Conservation (phyloP, 1,140 invertebrate species). For the Onthophagus taurus region DNA sequence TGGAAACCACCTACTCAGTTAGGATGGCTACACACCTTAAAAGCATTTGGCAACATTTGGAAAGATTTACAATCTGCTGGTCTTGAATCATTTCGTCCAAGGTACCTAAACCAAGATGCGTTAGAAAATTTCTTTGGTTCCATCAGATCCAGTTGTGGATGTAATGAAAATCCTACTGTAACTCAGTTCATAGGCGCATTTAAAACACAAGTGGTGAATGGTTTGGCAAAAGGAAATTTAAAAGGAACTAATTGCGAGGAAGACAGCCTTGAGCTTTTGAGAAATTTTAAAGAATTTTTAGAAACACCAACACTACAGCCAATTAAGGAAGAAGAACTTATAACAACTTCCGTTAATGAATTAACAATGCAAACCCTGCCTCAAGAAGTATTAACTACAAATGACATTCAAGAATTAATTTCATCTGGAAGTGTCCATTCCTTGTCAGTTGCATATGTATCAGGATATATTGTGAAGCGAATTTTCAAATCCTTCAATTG, state of each 20-base stretch:
- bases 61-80: not conserved
- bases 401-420: too few species aligned
- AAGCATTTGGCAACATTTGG: conserved; percentile 15
- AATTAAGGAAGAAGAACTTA: too few species aligned
- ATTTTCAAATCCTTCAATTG: too few species aligned
- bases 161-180: conserved; percentile 17
- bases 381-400: too few species aligned
- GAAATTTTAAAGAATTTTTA: conserved; percentile 16
- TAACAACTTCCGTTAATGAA: too few species aligned
- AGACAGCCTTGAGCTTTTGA: conserved; percentile 11
- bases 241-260: conserved; percentile 15
- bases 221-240: conserved; percentile 6
- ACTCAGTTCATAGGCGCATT: conserved; percentile 16
- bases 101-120: conserved; percentile 14
- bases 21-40: conserved; percentile 12
- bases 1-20: conserved; percentile 12
- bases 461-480: too few species aligned
- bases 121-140: conserved; percentile 19
- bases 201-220: conserved; percentile 20
- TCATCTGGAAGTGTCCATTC: too few species aligned
- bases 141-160: conserved; percentile 15
- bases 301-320: too few species aligned
- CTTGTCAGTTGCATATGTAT: too few species aligned
- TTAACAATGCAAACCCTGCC: too few species aligned
- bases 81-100: conserved; percentile 3